phyloP scores from a whole-genome alignment of 2,797 vertebrate genomes.

The Caiman crocodilus region DNA sequence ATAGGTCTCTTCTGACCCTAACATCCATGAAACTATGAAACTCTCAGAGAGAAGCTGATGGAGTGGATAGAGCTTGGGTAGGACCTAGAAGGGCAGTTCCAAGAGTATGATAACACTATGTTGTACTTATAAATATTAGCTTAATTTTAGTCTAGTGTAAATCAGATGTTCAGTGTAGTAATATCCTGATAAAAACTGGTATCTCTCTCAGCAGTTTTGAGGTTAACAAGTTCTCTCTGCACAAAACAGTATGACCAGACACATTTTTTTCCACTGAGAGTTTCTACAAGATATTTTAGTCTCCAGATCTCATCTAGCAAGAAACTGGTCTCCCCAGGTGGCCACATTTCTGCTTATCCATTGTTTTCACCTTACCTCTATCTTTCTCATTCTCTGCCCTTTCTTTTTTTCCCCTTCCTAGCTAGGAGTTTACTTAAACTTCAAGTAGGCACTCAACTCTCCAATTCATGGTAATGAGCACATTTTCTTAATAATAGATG shows the following conservation, averaged over 20 bases:
- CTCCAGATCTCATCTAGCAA: neutral
- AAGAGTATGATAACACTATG: neutral
- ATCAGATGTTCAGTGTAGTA: neutral
- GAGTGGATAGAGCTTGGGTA: neutral
- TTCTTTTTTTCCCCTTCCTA: neutral
- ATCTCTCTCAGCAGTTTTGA: neutral
- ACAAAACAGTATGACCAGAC: neutral
- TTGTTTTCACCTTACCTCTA: neutral
- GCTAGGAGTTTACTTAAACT: neutral
- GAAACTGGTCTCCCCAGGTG: neutral
- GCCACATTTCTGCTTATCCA: neutral
- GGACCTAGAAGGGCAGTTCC: neutral
- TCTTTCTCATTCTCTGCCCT: neutral
- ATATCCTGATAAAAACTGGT: neutral
- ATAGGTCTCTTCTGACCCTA: no score
- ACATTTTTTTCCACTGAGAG: neutral
- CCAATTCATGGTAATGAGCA: neutral
- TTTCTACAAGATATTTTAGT: neutral
- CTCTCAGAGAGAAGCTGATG: neutral
- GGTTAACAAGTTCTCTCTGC: neutral
- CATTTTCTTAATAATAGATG: neutral
- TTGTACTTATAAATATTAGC: neutral
- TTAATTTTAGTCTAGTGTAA: neutral
- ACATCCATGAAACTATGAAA: no score
- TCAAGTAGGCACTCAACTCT: conserved; percentile 16